Percentiles rank a stretch among this genome's conserved stretches.
These are phyloP conservation scores for Phoebastria nigripes DNA, from an alignment of 2,797 vertebrate genomes.

Conservation along the genomic window DNA sequence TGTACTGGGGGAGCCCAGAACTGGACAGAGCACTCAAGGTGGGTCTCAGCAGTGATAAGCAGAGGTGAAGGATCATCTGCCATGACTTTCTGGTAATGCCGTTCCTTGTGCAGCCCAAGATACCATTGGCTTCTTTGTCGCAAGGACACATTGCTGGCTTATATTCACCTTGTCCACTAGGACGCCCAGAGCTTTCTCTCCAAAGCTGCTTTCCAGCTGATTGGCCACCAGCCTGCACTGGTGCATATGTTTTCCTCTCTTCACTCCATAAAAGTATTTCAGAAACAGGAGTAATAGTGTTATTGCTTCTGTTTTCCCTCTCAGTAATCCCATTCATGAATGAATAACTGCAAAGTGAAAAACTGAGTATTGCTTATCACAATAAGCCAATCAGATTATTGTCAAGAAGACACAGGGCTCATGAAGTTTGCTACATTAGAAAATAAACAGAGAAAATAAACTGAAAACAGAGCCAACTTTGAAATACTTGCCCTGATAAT, in stretches of 20 bases:
- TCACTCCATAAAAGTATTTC: neutral
- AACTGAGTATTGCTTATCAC: neutral
- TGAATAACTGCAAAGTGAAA: neutral
- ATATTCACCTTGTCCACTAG: neutral
- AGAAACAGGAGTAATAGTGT: neutral
- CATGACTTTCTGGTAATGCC: neutral
- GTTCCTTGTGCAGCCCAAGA: neutral
- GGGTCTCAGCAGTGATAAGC: neutral
- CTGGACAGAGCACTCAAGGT: neutral
- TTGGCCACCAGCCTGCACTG: neutral
- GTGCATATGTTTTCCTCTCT: neutral
- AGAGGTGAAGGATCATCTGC: neutral
- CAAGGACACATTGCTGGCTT: neutral
- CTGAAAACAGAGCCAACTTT: neutral
- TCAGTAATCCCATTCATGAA: neutral
- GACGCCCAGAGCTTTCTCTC: neutral
- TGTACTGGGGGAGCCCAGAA: neutral
- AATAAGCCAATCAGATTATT: neutral
- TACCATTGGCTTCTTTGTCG: neutral
- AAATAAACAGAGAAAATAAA: neutral
- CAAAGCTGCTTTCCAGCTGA: neutral
- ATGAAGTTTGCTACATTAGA: neutral
- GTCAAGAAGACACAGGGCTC: neutral
- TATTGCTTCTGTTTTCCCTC: neutral
- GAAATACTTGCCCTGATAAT: neutral